Evolutionary conservation across 2,113 vertebrate species (phyloP).

Genomic region (Lampris megalopsis): DNA sequence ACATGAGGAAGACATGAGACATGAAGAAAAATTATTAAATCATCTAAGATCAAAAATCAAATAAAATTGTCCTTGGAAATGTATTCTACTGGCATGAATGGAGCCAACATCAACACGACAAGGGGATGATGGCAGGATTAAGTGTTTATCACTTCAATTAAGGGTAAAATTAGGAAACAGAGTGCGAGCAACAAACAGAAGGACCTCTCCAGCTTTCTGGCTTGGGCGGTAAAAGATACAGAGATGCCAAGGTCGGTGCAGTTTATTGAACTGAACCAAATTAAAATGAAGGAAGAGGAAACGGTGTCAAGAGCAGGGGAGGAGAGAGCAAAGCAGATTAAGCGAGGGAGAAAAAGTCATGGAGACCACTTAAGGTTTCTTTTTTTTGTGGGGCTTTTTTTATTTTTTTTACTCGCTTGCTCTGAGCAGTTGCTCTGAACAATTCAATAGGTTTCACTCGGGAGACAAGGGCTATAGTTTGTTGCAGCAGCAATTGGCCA

Average conservation of each 20-base stretch:
- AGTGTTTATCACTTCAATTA: constrained; percentile 64
- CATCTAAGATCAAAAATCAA: constrained; percentile 72
- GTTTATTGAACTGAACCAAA: constrained; percentile 27
- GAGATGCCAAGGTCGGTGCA: background rate
- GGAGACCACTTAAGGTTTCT: background rate
- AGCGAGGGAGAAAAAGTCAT: background rate
- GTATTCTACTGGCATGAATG: constrained; percentile 30
- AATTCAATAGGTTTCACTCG: constrained; percentile 31
- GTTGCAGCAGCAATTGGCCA: constrained; percentile 4
- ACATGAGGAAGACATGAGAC: constrained; percentile 69
- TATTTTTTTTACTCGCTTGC: no score
- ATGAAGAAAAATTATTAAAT: constrained; percentile 72
- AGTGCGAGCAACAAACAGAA: constrained; percentile 15
- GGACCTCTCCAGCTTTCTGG: constrained; percentile 19
- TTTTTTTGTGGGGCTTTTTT: no score
- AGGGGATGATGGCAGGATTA: constrained; percentile 42
- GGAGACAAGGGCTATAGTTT: constrained; percentile 27
- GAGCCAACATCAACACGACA: constrained; percentile 49
- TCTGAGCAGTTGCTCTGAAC: constrained; percentile 8
- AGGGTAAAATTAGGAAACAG: constrained; percentile 31
- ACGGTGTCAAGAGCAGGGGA: background rate
- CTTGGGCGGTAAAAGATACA: constrained; percentile 29
- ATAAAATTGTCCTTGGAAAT: constrained; percentile 67
- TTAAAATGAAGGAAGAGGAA: background rate
- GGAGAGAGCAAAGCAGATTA: background rate